Base-by-base conservation (phyloP, 2,888 invertebrate species). In the Tetranychus piercei region DNA sequence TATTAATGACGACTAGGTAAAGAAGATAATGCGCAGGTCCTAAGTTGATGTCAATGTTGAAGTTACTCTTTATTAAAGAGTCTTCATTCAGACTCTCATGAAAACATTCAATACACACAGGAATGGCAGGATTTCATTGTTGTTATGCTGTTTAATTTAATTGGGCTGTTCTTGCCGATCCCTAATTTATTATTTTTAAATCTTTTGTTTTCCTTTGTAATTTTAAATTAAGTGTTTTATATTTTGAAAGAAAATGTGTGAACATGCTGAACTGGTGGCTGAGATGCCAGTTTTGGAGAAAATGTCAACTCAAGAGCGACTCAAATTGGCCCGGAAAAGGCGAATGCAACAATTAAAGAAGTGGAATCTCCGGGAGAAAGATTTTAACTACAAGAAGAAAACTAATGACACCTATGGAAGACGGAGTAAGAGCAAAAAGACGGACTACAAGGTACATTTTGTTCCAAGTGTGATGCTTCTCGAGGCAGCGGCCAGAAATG, bases 241-340 rank as follows among this genome's bases (percentile, higher is more conserved):
- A 34, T 34, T 34, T 34, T 34, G 34, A 34, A 34, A 34, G 34
- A 73, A 20, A 65, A 77, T 81, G 80, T 80, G 80, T 64, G 96
- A 96, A 84, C 96, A 97, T 84, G 85, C 90, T 74, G 96, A 97
- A 81, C 86, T 99, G 81, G 91, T 99, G 79, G 87, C 90, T 71
- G 97, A 99, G 85, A 91, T 99, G 90, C 88, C 91, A 78, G 89
- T 90, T 80, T 90, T 99, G 81, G 97, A 99, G 85, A 90, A 92
- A 82, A 88, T 99, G 85, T 89, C 92, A 77, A 95, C 96, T 8
- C 93, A 92, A 81, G 96, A 97, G 81, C 85, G 97, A 77, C 87
- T 86, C 55, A 84, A 84, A 78, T 83, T 96, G 80, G 97, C 97
- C 69, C 88, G 92, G 81, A 89, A 87, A 80, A 88, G 96, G 75